phyloP scores from a whole-genome alignment of 1,140 invertebrate genomes.

The Tenebrio molitor region DNA sequence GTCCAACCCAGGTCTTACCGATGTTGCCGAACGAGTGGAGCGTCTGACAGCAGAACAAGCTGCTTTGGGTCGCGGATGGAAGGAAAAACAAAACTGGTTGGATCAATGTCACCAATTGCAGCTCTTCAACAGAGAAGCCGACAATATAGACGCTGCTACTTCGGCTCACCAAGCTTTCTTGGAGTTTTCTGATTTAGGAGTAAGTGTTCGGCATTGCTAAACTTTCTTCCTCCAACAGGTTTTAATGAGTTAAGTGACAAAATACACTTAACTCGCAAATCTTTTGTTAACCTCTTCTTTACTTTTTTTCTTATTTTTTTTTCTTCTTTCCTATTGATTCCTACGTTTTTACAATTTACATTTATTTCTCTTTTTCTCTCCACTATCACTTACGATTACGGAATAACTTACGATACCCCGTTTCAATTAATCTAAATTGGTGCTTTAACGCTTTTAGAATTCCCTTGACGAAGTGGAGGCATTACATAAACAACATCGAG shows the following conservation, averaged over 20 bases:
- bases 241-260: no score
- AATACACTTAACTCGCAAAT: no score
- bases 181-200: conserved; percentile 90
- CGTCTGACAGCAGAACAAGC: conserved; percentile 82
- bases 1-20: conserved; percentile 77
- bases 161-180: conserved; percentile 95
- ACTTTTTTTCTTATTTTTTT: no score
- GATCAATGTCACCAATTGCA: conserved; percentile 89
- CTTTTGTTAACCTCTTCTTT: no score
- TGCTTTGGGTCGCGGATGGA: conserved; percentile 83
- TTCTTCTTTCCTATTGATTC: no score
- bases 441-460: conserved; percentile 70
- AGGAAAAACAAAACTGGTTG: conserved; percentile 86
- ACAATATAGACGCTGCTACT: conserved; percentile 96
- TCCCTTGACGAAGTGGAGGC: conserved; percentile 96
- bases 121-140: conserved; percentile 95
- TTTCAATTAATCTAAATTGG: no score
- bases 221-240: no score
- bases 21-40: conserved; percentile 81
- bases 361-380: no score
- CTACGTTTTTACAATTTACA: no score
- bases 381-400: no score
- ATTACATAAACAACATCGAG: conserved; percentile 92
- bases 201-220: conserved; percentile 67
- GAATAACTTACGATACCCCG: no score